Evolutionary conservation across 1,140 invertebrate species (phyloP).

Genomic region (Hypothenemus hampei): DNA sequence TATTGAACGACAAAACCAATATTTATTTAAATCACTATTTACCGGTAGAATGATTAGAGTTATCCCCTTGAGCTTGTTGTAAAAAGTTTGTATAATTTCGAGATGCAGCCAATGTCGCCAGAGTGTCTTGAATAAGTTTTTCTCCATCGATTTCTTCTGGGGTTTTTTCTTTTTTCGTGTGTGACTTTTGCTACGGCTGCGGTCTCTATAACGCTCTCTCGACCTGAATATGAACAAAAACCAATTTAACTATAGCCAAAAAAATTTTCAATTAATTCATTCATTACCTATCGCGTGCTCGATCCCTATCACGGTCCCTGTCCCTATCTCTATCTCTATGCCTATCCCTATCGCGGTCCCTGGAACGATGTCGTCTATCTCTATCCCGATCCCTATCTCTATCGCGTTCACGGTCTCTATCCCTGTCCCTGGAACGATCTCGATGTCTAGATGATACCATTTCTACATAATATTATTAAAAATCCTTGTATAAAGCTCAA

Average conservation of each 20-base stretch:
- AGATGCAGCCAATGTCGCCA: conserved; percentile 46
- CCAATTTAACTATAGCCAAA: conserved; percentile 12
- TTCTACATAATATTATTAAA: too few relatives aligned
- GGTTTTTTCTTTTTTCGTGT: conserved; percentile 49
- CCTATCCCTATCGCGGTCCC: conserved; percentile 35
- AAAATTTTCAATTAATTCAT: not conserved
- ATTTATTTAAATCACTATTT: conserved; percentile 5
- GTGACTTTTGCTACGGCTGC: conserved; percentile 41
- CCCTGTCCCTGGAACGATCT: too few relatives aligned
- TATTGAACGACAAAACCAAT: not conserved
- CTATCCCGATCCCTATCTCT: conserved; percentile 45
- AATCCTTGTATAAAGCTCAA: too few relatives aligned
- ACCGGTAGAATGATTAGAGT: conserved; percentile 38
- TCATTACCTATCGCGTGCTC: conserved; percentile 46
- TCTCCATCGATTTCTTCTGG: conserved; percentile 40
- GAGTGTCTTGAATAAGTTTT: conserved; percentile 44
- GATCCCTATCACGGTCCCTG: conserved; percentile 47
- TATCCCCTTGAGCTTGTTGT: conserved; percentile 47
- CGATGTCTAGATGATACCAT: too few relatives aligned
- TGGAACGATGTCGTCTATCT: not conserved
- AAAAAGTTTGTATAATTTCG: conserved; percentile 49
- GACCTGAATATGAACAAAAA: conserved; percentile 20
- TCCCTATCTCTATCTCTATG: conserved; percentile 49
- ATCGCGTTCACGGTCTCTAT: conserved; percentile 48
- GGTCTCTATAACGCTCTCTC: conserved; percentile 50